Evolutionary conservation across 2,888 invertebrate genomes (phyloP).

Genomic region (Cabera pusaria): DNA sequence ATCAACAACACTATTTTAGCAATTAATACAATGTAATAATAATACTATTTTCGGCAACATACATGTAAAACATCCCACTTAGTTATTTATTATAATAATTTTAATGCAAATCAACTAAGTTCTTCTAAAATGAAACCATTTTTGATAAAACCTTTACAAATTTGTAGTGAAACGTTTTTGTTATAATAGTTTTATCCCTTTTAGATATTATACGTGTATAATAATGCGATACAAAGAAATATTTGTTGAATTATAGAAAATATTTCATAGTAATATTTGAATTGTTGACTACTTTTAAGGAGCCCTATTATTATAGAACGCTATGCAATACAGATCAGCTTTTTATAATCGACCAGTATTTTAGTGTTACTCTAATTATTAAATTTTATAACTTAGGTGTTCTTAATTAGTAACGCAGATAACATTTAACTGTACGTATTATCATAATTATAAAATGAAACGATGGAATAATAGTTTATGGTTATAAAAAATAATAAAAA

Average conservation of each 20-base stretch:
- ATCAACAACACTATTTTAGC: not conserved
- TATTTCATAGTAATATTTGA: constrained; percentile 68
- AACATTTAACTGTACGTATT: no score
- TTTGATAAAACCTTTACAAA: constrained; percentile 77
- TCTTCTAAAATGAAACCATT: constrained; percentile 48
- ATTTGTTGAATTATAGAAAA: constrained; percentile 54
- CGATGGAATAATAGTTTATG: no score
- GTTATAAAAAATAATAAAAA: no score
- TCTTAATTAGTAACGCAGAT: constrained; percentile 21
- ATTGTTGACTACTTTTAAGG: constrained; percentile 81
- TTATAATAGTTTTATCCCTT: constrained; percentile 66
- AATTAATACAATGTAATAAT: not conserved
- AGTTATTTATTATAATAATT: not conserved
- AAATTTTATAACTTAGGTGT: constrained; percentile 20
- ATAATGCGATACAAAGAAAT: constrained; percentile 47
- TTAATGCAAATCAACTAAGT: constrained; percentile 9
- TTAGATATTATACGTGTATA: constrained; percentile 51
- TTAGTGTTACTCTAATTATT: constrained; percentile 24
- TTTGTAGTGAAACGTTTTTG: constrained; percentile 63
- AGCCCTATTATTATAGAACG: constrained; percentile 50
- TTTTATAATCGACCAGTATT: constrained; percentile 60
- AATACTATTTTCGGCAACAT: no score
- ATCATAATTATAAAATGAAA: no score
- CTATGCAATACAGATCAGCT: constrained; percentile 49
- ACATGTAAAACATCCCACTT: not conserved